Percentiles rank a stretch among this genome's conserved stretches.
phyloP scores from a whole-genome alignment of 2,888 invertebrate genomes.

The Leptinotarsa juncta region DNA sequence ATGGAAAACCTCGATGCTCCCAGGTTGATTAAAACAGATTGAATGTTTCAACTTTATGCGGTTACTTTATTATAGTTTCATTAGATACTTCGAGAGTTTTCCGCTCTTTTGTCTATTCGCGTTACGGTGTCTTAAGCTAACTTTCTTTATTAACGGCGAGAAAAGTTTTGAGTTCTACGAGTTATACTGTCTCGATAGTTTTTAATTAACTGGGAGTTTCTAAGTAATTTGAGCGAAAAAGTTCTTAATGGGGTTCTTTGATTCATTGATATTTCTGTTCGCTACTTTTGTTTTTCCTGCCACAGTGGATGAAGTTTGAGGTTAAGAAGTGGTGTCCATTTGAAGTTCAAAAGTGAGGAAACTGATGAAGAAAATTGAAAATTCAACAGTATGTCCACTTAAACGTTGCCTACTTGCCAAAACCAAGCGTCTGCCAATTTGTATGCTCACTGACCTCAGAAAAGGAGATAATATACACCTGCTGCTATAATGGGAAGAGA shows the following conservation, averaged over 20 bases:
- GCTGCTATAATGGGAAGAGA: too few relatives aligned
- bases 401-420: not conserved
- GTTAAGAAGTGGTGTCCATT: too few relatives aligned
- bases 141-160: constrained; percentile 37
- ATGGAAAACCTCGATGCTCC: constrained; percentile 64
- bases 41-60: constrained; percentile 66
- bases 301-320: not conserved
- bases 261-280: not conserved
- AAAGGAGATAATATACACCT: too few relatives aligned
- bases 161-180: constrained; percentile 29
- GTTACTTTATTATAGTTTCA: constrained; percentile 63
- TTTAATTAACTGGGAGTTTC: constrained; percentile 23
- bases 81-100: constrained; percentile 58
- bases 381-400: too few relatives aligned
- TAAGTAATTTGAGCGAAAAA: constrained; percentile 8
- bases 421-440: not conserved
- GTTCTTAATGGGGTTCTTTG: constrained; percentile 2
- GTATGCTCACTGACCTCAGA: too few relatives aligned
- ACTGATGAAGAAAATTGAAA: too few relatives aligned
- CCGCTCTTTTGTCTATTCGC: constrained; percentile 37
- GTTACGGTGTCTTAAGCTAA: constrained; percentile 27
- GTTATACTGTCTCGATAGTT: constrained; percentile 18
- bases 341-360: not conserved
- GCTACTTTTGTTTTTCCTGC: not conserved
- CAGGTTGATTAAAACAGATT: constrained; percentile 67